Evolutionary conservation across 2,888 invertebrate species (phyloP).

Genomic region (Ctena decussata): DNA sequence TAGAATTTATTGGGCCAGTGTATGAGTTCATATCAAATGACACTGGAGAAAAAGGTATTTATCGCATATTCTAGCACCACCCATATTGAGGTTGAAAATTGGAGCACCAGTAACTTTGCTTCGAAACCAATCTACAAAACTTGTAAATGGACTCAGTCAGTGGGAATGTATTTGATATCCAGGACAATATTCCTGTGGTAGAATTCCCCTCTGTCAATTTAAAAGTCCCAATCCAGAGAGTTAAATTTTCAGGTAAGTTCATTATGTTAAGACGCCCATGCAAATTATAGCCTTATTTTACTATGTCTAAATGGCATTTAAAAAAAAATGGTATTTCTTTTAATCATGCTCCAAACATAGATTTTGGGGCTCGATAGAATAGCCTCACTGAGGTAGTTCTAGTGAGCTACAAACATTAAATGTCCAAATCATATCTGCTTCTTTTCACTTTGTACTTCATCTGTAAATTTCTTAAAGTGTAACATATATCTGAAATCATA

Average conservation of each 20-base stretch:
- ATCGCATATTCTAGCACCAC: not conserved
- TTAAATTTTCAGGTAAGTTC: slow-evolving; percentile 34
- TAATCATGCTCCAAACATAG: too few relatives aligned
- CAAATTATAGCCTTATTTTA: too few relatives aligned
- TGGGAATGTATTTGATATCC: slow-evolving; percentile 8
- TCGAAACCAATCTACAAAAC: slow-evolving; percentile 25
- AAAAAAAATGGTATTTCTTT: too few relatives aligned
- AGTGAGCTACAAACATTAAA: too few relatives aligned
- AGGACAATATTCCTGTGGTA: slow-evolving; percentile 18
- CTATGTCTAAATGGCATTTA: too few relatives aligned
- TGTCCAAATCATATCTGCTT: not conserved
- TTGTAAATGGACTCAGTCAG: slow-evolving; percentile 18
- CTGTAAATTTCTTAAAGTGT: too few relatives aligned
- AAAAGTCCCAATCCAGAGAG: slow-evolving; percentile 13
- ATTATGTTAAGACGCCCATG: too few relatives aligned
- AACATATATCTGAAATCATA: too few relatives aligned
- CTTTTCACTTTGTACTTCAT: too few relatives aligned
- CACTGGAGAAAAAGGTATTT: slow-evolving; percentile 23
- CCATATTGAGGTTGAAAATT: slow-evolving; percentile 30
- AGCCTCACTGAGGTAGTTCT: too few relatives aligned
- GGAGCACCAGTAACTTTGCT: slow-evolving; percentile 30
- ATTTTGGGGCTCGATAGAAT: too few relatives aligned
- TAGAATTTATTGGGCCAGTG: slow-evolving; percentile 22
- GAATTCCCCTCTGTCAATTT: slow-evolving; percentile 36
- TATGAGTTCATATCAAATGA: slow-evolving; percentile 24